Evolutionary conservation across 2,888 invertebrate genomes (phyloP).

Genomic region (Amblyjoppa proteus): DNA sequence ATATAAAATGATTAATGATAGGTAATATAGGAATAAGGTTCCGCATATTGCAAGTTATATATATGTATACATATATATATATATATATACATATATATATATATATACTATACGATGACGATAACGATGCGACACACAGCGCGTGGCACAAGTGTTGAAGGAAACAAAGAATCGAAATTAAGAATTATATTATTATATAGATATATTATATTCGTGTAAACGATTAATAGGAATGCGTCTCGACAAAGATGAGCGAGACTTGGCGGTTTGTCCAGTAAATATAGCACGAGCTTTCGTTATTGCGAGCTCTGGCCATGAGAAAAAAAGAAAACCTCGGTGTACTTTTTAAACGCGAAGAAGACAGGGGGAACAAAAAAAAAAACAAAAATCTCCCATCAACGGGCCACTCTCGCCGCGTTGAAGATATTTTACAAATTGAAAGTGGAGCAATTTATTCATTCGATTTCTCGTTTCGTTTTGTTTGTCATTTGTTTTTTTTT

Average conservation of each 20-base stretch:
- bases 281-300: constrained; percentile 46
- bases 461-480: constrained; percentile 20
- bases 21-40: constrained; percentile 33
- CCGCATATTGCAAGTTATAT: constrained; percentile 47
- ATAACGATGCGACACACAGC: constrained; percentile 38
- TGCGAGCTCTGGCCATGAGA: constrained; percentile 26
- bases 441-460: constrained; percentile 24
- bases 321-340: constrained; percentile 17
- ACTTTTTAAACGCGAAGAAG: constrained; percentile 12
- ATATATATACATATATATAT: background rate
- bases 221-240: constrained; percentile 60
- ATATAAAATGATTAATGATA: constrained; percentile 29
- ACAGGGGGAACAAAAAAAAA: background rate
- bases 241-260: constrained; percentile 49
- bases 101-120: constrained; percentile 34
- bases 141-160: constrained; percentile 58
- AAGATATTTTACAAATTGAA: constrained; percentile 16
- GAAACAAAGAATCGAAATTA: constrained; percentile 66
- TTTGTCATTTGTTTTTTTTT: background rate
- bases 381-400: constrained; percentile 2
- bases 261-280: constrained; percentile 33
- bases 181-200: constrained; percentile 51
- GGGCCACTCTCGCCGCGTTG: background rate
- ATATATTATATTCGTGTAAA: constrained; percentile 31
- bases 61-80: constrained; percentile 29